Percentiles rank a stretch among this genome's conserved stretches.
Evolutionary conservation across 2,797 vertebrate genomes (phyloP).

Genomic region (Myiotriccus ornatus): DNA sequence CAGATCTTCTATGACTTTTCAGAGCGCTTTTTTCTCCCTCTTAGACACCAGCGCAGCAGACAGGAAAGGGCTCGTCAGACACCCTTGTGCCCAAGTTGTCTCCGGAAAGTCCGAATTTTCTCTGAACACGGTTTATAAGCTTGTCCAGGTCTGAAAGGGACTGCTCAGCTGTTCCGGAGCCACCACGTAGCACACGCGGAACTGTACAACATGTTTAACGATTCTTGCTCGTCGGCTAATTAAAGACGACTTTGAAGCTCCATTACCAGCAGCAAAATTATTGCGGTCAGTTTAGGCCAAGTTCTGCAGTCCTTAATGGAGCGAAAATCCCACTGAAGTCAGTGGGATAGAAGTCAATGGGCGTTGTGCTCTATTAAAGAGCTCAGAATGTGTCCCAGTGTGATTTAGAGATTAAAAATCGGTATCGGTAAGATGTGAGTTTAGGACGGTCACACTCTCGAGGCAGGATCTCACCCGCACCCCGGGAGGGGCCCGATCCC

Average conservation of each 20-base stretch:
- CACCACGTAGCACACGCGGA: background rate
- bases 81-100: background rate
- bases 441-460: background rate
- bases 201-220: slow-evolving; percentile 46
- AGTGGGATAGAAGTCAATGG: slow-evolving; percentile 58
- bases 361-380: slow-evolving; percentile 48
- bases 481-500: background rate
- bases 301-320: slow-evolving; percentile 60
- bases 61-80: background rate
- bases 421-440: background rate
- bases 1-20: background rate
- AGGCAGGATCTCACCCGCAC: background rate
- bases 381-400: slow-evolving; percentile 16
- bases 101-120: background rate
- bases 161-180: background rate
- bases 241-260: slow-evolving; percentile 62
- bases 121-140: background rate
- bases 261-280: slow-evolving; percentile 65
- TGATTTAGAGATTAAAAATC: slow-evolving; percentile 34
- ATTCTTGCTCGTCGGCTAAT: slow-evolving; percentile 59
- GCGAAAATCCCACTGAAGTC: slow-evolving; percentile 60
- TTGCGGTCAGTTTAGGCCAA: slow-evolving; percentile 62
- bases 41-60: background rate
- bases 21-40: background rate
- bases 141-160: background rate